These are phyloP conservation scores for Ophthalmolycus amberensis DNA, from an alignment of 2,113 vertebrate species.

Conservation along the genomic window DNA sequence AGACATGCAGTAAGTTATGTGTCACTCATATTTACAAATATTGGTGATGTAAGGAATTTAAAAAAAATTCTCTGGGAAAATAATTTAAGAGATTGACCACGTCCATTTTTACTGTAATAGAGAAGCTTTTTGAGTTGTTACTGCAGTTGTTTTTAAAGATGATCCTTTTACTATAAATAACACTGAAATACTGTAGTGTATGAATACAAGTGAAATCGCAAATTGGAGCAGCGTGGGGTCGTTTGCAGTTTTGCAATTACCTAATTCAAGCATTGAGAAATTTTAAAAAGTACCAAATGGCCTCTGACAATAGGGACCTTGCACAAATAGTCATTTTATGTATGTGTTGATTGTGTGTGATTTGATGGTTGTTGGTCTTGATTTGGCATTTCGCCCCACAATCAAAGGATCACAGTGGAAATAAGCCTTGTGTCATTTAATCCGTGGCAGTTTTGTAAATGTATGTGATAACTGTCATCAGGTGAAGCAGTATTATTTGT, in stretches of 20 bases:
- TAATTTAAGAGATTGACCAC: not conserved
- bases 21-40: not conserved
- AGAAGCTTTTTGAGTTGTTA: not conserved
- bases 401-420: not conserved
- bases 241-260: not conserved
- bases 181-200: no score
- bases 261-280: not conserved
- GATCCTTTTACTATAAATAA: not conserved
- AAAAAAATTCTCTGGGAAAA: not conserved
- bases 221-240: not conserved
- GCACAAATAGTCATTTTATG: not conserved
- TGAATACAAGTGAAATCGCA: not conserved
- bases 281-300: not conserved
- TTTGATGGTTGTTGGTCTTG: not conserved
- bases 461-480: not conserved
- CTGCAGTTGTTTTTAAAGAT: not conserved
- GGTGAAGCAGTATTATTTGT: not conserved
- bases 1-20: not conserved
- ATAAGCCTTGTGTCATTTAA: not conserved
- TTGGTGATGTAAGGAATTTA: not conserved
- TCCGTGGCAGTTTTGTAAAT: not conserved
- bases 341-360: not conserved
- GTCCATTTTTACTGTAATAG: not conserved
- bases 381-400: not conserved
- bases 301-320: not conserved